Percentiles rank a stretch among this genome's conserved stretches.
These are phyloP conservation scores for Arothron firmamentum DNA, from an alignment of 2,113 vertebrate species.

Conservation along the genomic window DNA sequence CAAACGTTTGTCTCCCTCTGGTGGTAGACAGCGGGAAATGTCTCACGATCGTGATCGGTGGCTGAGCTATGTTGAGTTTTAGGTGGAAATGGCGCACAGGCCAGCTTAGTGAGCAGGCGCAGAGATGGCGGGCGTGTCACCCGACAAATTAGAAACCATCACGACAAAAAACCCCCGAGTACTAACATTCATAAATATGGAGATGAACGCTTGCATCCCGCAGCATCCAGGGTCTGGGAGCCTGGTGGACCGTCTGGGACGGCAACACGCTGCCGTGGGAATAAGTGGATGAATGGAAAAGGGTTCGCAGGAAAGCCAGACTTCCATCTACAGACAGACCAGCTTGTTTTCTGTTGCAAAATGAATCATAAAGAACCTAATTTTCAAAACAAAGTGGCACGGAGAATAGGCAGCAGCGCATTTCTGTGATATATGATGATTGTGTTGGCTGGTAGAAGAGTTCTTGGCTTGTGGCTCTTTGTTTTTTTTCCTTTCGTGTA, in stretches of 20 bases:
- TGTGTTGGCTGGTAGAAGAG: background rate
- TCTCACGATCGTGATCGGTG: no score
- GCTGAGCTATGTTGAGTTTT: no score
- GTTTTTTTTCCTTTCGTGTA: constrained; percentile 3
- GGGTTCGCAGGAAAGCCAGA: background rate
- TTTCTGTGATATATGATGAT: constrained; percentile 13
- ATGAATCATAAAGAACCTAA: background rate
- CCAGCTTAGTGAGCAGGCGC: no score
- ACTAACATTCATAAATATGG: background rate
- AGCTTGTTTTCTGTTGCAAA: background rate
- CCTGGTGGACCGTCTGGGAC: no score
- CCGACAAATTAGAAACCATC: no score
- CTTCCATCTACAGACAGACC: background rate
- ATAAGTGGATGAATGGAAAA: background rate
- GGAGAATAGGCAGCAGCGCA: background rate
- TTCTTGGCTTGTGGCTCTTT: background rate
- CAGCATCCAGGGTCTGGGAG: no score
- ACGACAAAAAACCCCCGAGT: no score
- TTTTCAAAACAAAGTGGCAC: background rate
- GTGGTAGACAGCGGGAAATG: no score
- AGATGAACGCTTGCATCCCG: background rate
- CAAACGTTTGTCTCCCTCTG: no score
- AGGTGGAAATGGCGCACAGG: no score
- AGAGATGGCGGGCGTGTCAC: no score
- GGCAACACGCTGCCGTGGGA: no score